Base-by-base conservation (phyloP, 2,888 invertebrate genomes). In the Sepioteuthis lessoniana region DNA sequence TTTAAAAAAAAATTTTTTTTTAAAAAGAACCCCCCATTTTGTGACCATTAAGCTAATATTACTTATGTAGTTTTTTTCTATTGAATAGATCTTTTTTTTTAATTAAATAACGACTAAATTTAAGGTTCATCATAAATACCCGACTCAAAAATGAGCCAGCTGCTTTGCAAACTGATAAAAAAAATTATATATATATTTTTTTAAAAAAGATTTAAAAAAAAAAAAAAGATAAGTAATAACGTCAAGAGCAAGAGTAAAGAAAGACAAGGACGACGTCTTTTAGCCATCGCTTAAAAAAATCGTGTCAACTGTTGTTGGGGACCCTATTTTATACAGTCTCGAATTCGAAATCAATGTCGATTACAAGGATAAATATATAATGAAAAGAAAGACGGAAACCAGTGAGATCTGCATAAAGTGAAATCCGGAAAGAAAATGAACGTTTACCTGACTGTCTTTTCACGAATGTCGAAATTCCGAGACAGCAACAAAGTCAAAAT, bases 401-500 rank as follows among this genome's bases (percentile, higher is more conserved):
- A 10, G 31, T 76, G n/a, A n/a, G 90, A 91, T 46, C 38, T 31
- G 37, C 38, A 46, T 19, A 37, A 91, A 46, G 42, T 31, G 38
- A 91, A 91, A 46, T 31, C 42, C 10, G 10, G 91, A 42, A 46
- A 46, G 25, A 42, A 91, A 38, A 13, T 35, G 1, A 28, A 46
- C 13, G 91, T 91, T 91, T 46, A 38, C 91, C 42, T 42, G 91
- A 91, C 91, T 38, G 42, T 46, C 42, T 46, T 76, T n/a, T n/a
- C n/a, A n/a, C 31, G 13, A 76, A 76, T n/a, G 76, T 76, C 31
- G n/a, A 46, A 91, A 91, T 37, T 46, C 91, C 46, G 38, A 38
- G 91, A 38, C 37, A 37, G 25, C 31, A 60, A 93, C 55, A 93
- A 93, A 93, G 35, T 93, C 50, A 93, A 93, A 93, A 93, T 60